phyloP scores from a whole-genome alignment of 2,888 invertebrate species.

The Plagodis dolabraria region DNA sequence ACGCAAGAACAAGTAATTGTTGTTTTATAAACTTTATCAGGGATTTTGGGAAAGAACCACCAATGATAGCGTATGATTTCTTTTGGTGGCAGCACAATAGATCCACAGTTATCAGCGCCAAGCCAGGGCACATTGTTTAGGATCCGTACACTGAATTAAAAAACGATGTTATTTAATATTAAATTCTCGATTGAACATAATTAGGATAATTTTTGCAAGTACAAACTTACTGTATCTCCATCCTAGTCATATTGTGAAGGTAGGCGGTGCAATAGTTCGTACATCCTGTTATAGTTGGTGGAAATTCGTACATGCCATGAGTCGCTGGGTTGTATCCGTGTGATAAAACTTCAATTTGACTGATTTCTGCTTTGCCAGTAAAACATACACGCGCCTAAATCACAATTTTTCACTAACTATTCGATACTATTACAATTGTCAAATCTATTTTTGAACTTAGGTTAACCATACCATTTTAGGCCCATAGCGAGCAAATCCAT shows the following conservation, averaged over 20 bases:
- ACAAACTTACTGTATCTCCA: constrained; percentile 70
- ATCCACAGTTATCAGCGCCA: constrained; percentile 68
- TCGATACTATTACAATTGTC: no score
- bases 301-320: constrained; percentile 74
- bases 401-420: not conserved
- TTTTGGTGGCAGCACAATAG: constrained; percentile 67
- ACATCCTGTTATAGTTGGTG: constrained; percentile 75
- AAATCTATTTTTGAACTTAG: no score
- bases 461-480: no score
- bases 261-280: constrained; percentile 72
- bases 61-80: constrained; percentile 70
- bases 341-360: constrained; percentile 72
- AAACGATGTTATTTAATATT: not conserved
- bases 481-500: no score
- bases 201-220: not conserved
- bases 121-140: constrained; percentile 68
- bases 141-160: constrained; percentile 63
- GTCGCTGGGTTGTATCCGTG: constrained; percentile 69
- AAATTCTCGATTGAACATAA: not conserved
- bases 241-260: constrained; percentile 74
- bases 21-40: constrained; percentile 68
- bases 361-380: constrained; percentile 70
- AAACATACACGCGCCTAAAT: constrained; percentile 63
- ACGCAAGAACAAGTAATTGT: constrained; percentile 71
- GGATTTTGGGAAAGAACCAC: constrained; percentile 76